Base-by-base conservation (phyloP, 2,797 vertebrate genomes). In the Peromyscus eremicus region DNA sequence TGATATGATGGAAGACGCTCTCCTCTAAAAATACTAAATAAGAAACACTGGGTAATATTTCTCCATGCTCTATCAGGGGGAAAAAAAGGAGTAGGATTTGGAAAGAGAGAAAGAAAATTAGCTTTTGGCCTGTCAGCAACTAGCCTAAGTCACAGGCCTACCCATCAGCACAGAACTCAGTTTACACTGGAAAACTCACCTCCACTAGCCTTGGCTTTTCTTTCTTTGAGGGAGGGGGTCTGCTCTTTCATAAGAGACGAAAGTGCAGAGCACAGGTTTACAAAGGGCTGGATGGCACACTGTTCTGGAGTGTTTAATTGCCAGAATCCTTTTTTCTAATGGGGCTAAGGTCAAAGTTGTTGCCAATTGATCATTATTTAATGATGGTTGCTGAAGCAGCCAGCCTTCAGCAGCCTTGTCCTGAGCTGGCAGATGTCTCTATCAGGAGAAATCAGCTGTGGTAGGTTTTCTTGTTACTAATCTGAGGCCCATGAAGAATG, bases 31-130 rank as follows among this genome's bases (percentile, higher is more conserved):
- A 77, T 4, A 57, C 66, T 46, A 92, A 97, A 43, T 90, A 62
- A 40, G 14, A 93, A 95, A 86, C 66, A 93, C 6, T 68, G 94
- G 49, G 43, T 80, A 84, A 83, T 96, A 83, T 91, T 95, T 97
- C 68, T 66, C 25, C 82, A 89, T 89, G 49, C 2, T 32, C 27
- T 66, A 70, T 64, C 71, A 97, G 92, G 82, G 92, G 79, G 92
- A 93, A 60, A 80, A 87, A 70, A 43, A 49, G 84, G 89, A 95
- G 92, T 96, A 84, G 57, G 40, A 86, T 96, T 96, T 96, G 77
- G 88, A 96, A 93, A 93, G 94, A 95, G 89, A 94, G 92, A 94
- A 95, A 93, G 94, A 95, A 97, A 97, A 95, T 95, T 95, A 94
- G 84, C 77, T 97, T 94, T 97, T 93, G 83, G 60, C 97, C 23